Evolutionary conservation across 2,797 vertebrate species (phyloP).

Genomic region (Garrulus glandarius): DNA sequence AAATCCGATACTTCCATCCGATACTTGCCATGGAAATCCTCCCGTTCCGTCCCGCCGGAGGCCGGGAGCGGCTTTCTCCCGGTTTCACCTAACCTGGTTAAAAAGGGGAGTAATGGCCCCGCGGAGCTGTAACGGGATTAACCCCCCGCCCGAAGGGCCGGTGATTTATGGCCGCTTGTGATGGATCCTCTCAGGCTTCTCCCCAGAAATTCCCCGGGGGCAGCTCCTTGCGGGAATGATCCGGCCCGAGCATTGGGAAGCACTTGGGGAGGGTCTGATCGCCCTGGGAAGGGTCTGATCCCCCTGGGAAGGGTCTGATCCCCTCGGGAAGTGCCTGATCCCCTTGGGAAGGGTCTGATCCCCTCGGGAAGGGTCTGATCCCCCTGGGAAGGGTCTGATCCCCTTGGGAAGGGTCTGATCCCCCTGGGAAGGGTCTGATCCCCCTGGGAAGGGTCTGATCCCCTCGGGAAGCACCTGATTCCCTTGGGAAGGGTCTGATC

Average conservation of each 20-base stretch:
- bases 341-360: too few species aligned
- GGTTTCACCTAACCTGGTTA: neutral
- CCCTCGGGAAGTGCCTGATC: too few species aligned
- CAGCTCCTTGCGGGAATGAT: accelerated
- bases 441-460: too few species aligned
- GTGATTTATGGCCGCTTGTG: neutral
- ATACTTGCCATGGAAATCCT: neutral
- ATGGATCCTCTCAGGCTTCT: neutral
- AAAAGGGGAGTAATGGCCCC: neutral
- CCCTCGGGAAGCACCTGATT: accelerated
- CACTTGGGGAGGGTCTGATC: accelerated
- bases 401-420: too few species aligned
- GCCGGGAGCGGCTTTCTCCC: neutral
- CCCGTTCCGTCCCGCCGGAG: accelerated
- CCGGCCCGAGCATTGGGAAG: too few species aligned
- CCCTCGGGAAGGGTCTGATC: accelerated
- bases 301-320: too few species aligned
- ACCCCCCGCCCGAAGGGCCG: neutral
- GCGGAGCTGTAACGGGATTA: neutral
- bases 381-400: too few species aligned
- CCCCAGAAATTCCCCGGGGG: neutral
- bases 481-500: accelerated
- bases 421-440: too few species aligned
- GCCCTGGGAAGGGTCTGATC: too few species aligned
- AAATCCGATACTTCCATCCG: neutral